A percentile compares a stretch with the other conserved stretches of the same genome.
phyloP scores from a whole-genome alignment of 2,113 vertebrate genomes.

The Siniperca knerii region DNA sequence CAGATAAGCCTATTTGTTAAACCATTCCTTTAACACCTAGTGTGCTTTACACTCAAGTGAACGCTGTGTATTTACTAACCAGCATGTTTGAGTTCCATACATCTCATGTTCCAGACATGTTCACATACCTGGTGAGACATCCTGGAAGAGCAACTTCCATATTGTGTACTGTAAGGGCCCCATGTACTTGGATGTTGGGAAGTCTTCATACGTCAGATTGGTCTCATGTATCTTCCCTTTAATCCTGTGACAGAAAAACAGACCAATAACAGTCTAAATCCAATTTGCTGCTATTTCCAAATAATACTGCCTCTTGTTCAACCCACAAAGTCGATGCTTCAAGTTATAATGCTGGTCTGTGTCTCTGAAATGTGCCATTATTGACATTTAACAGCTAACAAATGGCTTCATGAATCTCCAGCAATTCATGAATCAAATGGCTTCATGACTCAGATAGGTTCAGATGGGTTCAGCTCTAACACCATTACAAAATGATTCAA shows the following conservation, averaged over 20 bases:
- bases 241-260: conserved; percentile 85
- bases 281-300: conserved; percentile 38
- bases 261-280: conserved; percentile 57
- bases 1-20: neutral
- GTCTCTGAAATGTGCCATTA: conserved; percentile 44
- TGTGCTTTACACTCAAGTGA: neutral
- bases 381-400: conserved; percentile 41
- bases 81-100: neutral
- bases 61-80: neutral
- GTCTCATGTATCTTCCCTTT: conserved; percentile 98
- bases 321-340: neutral
- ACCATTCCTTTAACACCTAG: neutral
- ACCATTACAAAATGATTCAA: conserved; percentile 43
- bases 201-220: conserved; percentile 97
- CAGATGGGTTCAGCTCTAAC: conserved; percentile 2
- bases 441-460: too few species aligned
- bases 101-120: neutral
- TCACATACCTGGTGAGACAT: conserved; percentile 93
- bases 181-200: conserved; percentile 98
- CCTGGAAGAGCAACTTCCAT: conserved; percentile 98
- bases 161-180: conserved; percentile 97
- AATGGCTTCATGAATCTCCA: conserved; percentile 40
- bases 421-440: neutral
- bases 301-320: conserved; percentile 31
- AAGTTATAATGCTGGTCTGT: conserved; percentile 40